phyloP scores from a whole-genome alignment of 2,113 vertebrate species.

The Macquaria australasica region DNA sequence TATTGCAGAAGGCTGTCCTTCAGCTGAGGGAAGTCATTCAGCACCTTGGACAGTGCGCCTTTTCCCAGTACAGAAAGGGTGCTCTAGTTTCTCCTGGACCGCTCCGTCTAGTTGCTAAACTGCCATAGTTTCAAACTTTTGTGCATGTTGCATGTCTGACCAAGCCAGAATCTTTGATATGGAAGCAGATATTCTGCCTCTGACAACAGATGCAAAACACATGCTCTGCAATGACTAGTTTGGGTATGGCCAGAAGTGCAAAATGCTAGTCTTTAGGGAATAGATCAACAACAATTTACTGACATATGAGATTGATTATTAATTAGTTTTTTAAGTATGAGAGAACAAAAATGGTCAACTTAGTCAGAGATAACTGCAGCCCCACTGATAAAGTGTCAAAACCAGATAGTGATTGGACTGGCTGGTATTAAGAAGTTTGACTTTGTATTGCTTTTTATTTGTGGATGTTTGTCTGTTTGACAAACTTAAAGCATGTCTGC shows the following conservation, averaged over 20 bases:
- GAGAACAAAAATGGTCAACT: neutral
- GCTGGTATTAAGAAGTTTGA: neutral
- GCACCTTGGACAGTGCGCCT: slow-evolving; percentile 68
- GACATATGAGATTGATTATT: neutral
- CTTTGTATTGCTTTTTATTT: neutral
- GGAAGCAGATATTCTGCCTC: neutral
- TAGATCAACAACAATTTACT: neutral
- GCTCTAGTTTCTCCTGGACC: neutral
- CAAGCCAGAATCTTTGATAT: neutral
- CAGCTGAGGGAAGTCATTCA: slow-evolving; percentile 44
- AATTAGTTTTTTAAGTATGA: neutral
- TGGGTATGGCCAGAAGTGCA: neutral
- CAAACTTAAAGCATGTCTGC: neutral
- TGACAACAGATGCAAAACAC: neutral
- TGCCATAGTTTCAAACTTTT: neutral
- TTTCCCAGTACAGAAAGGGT: slow-evolving; percentile 1
- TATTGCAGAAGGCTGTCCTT: neutral
- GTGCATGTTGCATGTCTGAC: neutral
- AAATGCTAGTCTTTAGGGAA: neutral
- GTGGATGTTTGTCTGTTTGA: neutral
- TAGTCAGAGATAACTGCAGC: neutral
- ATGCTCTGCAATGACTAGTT: neutral
- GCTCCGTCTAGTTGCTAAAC: neutral
- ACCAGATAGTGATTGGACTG: neutral
- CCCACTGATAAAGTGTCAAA: no score